Conservation (phyloP, 2,797 vertebrate species). For the Notamacropus eugenii region DNA sequence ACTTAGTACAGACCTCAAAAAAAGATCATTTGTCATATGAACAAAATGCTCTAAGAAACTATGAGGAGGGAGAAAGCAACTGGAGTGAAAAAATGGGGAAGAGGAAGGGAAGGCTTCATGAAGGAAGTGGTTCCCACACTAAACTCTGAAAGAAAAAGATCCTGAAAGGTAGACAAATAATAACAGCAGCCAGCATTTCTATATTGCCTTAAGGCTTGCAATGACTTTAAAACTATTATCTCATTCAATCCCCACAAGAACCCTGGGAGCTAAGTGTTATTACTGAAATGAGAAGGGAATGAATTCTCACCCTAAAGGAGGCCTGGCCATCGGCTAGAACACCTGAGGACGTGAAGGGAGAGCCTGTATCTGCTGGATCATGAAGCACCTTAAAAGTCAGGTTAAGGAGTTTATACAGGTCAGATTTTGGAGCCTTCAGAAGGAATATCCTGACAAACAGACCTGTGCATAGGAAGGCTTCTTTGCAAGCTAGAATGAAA, state of each 20-base stretch:
- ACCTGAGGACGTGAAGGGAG: background rate
- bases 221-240: background rate
- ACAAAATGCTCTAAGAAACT: background rate
- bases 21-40: background rate
- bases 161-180: background rate
- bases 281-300: background rate
- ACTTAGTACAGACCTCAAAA: background rate
- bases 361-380: background rate
- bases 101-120: background rate
- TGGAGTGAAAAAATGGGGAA: background rate
- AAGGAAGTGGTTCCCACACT: background rate
- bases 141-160: background rate
- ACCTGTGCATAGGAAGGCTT: background rate
- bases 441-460: background rate
- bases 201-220: background rate
- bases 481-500: background rate
- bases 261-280: background rate
- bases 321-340: background rate
- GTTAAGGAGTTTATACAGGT: background rate
- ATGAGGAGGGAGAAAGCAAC: background rate
- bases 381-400: background rate
- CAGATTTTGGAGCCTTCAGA: background rate
- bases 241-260: background rate
- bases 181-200: background rate
- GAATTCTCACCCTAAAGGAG: background rate